A percentile compares a stretch with the other conserved stretches of the same genome.
Conservation (phyloP, 2,888 invertebrate species). For the Yponomeuta evonymella region DNA sequence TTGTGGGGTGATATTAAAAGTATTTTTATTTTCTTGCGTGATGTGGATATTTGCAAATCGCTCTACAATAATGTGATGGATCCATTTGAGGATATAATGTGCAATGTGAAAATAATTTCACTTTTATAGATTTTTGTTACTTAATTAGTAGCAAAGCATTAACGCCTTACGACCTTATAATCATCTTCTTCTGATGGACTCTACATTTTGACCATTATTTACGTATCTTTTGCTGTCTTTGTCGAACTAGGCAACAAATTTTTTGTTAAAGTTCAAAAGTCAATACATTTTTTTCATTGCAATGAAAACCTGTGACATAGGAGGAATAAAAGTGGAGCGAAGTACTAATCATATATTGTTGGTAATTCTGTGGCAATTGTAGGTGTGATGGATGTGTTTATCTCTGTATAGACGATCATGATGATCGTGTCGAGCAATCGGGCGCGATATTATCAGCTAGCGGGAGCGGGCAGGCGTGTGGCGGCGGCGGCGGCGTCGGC, state of each 20-base stretch:
- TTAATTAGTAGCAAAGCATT: neutral
- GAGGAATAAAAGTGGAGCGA: neutral
- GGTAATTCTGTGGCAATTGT: neutral
- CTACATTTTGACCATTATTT: too few relatives aligned
- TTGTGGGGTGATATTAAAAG: neutral
- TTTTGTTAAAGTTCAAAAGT: too few relatives aligned
- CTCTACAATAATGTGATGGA: neutral
- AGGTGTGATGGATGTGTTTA: neutral
- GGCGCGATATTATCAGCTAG: constrained; percentile 27
- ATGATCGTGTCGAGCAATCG: neutral
- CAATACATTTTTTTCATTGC: too few relatives aligned
- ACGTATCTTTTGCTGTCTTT: too few relatives aligned
- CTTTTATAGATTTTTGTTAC: neutral
- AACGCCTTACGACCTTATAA: too few relatives aligned
- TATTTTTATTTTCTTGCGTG: neutral
- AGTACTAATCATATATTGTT: neutral
- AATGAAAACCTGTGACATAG: too few relatives aligned
- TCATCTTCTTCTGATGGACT: too few relatives aligned
- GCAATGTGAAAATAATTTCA: neutral
- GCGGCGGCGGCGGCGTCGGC: constrained; percentile 32
- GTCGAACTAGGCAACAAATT: too few relatives aligned
- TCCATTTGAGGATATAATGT: neutral
- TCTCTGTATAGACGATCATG: neutral
- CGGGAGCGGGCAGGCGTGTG: neutral
- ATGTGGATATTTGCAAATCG: neutral